Conservation (phyloP, 2,797 vertebrate species). For the Clarias fuscus region DNA sequence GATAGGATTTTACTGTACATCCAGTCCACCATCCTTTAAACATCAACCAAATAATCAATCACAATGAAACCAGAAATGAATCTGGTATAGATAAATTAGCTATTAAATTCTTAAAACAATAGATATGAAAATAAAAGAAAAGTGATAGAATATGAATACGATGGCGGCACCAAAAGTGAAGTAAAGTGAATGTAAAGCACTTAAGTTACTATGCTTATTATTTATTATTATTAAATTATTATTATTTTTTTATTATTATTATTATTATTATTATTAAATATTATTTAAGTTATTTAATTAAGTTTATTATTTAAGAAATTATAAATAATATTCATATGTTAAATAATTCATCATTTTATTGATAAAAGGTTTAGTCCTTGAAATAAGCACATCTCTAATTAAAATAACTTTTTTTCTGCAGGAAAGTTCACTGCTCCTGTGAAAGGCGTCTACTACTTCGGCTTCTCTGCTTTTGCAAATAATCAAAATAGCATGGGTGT, state of each 20-base stretch:
- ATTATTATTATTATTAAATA: too few relatives aligned
- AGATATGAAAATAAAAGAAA: background rate
- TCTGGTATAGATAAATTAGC: background rate
- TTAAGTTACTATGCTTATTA: background rate
- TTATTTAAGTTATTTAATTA: too few relatives aligned
- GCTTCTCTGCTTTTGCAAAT: constrained; percentile 29
- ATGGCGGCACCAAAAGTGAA: too few relatives aligned
- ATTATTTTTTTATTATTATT: too few relatives aligned
- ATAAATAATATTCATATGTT: too few relatives aligned
- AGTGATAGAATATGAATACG: background rate
- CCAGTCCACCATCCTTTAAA: background rate
- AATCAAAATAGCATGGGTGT: constrained; percentile 7
- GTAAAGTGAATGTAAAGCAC: background rate
- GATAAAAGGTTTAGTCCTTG: background rate
- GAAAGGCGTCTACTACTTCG: constrained; percentile 27
- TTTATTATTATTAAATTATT: too few relatives aligned
- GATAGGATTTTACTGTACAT: background rate
- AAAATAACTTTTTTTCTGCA: background rate
- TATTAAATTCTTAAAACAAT: background rate
- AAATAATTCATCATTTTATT: background rate
- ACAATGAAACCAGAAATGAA: background rate
- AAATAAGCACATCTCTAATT: background rate
- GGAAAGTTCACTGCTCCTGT: constrained; percentile 29
- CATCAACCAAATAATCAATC: background rate
- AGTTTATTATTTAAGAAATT: too few relatives aligned